Conservation (phyloP, 2,113 vertebrate genomes). For the Melanotaenia duboulayi region DNA sequence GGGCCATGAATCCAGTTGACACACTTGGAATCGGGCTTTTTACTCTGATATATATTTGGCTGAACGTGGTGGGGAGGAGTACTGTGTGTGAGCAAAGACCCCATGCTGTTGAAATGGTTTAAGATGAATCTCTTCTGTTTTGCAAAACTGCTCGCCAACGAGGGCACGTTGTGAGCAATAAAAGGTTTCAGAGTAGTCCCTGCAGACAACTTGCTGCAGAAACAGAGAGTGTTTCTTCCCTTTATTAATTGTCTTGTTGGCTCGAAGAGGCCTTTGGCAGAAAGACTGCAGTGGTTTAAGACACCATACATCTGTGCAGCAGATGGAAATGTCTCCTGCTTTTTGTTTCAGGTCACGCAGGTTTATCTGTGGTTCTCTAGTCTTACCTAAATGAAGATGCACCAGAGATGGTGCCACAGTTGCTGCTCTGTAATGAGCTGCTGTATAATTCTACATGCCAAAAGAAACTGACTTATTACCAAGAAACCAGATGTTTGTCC, state of each 20-base stretch:
- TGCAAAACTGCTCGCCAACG: conserved; percentile 30
- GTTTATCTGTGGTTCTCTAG: conserved; percentile 10
- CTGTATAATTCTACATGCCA: conserved; percentile 23
- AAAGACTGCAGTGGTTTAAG: neutral
- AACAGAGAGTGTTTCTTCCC: neutral
- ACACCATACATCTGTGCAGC: conserved; percentile 30
- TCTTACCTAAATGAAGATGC: conserved; percentile 10
- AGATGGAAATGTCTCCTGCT: conserved; percentile 35
- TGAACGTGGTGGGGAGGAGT: conserved; percentile 23
- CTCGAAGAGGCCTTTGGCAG: conserved; percentile 1
- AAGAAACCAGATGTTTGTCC: conserved; percentile 40
- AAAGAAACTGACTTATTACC: conserved; percentile 16
- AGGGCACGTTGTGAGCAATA: conserved; percentile 30
- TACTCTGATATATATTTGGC: conserved; percentile 41
- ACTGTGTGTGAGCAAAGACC: conserved; percentile 3
- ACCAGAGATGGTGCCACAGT: conserved; percentile 9
- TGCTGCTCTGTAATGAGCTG: conserved; percentile 40
- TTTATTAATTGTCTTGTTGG: conserved; percentile 2
- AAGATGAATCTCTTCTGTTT: conserved; percentile 26
- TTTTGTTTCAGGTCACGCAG: conserved; percentile 36
- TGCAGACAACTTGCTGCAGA: neutral
- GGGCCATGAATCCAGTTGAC: conserved; percentile 13
- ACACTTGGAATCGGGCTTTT: conserved; percentile 18
- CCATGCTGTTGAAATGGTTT: conserved; percentile 45
- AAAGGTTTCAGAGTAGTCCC: conserved; percentile 23